phyloP scores from a whole-genome alignment of 1,140 invertebrate species.

The Delia radicum region DNA sequence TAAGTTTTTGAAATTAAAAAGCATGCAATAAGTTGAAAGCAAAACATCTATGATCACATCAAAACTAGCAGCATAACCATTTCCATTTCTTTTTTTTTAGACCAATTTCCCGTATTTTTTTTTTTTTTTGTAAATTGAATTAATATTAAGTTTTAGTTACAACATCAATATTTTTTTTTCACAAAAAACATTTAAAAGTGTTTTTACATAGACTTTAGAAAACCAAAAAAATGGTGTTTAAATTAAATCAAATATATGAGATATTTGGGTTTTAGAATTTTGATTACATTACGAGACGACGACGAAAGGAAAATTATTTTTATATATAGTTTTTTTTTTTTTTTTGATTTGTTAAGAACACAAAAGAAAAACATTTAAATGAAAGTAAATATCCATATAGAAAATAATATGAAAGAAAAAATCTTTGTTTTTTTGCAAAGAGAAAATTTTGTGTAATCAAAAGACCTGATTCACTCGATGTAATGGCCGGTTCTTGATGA shows the following conservation, averaged over 20 bases:
- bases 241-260: background rate
- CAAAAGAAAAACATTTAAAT: background rate
- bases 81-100: conserved; percentile 30
- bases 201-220: background rate
- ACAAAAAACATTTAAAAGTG: background rate
- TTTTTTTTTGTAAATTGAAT: background rate
- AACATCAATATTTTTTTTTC: background rate
- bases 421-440: background rate
- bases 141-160: conserved; percentile 3
- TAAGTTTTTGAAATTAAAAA: background rate
- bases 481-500: conserved; percentile 55
- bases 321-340: background rate
- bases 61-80: conserved; percentile 51
- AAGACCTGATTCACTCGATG: conserved; percentile 57
- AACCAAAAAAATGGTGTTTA: background rate
- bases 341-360: background rate
- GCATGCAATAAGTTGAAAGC: conserved; percentile 13
- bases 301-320: background rate
- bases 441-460: conserved; percentile 44
- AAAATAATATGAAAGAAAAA: background rate
- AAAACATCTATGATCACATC: conserved; percentile 39
- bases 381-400: background rate
- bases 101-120: conserved; percentile 28
- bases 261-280: background rate
- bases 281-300: background rate